phyloP scores from a whole-genome alignment of 2,113 vertebrate species.

The Zosterops borbonicus region DNA sequence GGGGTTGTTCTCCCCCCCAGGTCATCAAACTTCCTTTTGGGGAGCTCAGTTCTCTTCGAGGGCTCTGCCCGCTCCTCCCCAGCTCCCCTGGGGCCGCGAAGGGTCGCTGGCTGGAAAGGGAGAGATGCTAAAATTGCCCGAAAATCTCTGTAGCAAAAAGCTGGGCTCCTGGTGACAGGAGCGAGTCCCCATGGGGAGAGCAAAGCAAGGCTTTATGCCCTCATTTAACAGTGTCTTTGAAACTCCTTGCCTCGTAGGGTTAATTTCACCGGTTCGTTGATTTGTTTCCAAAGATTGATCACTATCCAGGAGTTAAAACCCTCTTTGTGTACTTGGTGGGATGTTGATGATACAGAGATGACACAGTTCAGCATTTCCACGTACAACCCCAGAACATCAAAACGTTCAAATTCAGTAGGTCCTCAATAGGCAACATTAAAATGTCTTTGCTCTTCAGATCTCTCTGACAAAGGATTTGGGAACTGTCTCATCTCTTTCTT shows the following conservation, averaged over 20 bases:
- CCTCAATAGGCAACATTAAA: background rate
- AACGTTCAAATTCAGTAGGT: background rate
- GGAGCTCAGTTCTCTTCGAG: background rate
- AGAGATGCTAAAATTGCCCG: background rate
- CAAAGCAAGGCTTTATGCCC: rapidly evolving
- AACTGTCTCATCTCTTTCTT: background rate
- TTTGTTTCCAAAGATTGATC: background rate
- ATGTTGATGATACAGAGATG: background rate
- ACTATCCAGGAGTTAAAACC: background rate
- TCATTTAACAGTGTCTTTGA: background rate
- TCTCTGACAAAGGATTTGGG: background rate
- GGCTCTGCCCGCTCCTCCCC: background rate
- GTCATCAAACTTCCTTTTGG: background rate
- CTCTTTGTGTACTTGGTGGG: background rate
- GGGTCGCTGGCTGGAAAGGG: background rate
- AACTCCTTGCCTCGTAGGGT: background rate
- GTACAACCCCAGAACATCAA: background rate
- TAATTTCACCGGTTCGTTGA: background rate
- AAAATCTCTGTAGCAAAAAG: background rate
- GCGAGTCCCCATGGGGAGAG: background rate
- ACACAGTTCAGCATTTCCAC: background rate
- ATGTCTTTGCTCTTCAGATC: background rate
- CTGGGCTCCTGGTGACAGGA: background rate
- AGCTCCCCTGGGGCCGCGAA: too few relatives aligned
- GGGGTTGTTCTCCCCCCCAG: background rate